Base-by-base conservation (phyloP, 2,888 invertebrate genomes). In the Xiphydria camelus region DNA sequence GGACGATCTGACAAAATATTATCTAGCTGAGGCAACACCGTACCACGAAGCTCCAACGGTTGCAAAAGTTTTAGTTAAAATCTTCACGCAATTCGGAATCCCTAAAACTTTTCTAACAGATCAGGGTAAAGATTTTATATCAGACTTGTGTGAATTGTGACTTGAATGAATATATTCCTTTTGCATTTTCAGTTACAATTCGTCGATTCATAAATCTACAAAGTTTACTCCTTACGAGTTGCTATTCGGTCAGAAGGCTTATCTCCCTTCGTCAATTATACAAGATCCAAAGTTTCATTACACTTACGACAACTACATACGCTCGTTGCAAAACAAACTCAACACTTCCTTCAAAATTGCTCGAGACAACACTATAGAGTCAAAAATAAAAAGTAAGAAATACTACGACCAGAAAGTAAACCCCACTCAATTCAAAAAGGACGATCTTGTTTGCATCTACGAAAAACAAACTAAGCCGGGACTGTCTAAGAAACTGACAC, bases 221-320 rank as follows among this genome's bases (percentile, higher is more conserved):
- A 51, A 61, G 6, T 67, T 54, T 23, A 57, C 66, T 1, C 71
- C 70, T 3, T 67, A 59, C 29, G 73, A 73, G 53, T 41, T 72
- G 22, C 0, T 72, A 4, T 74, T 68, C 44, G 71, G 68, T 4
- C 42, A 60, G 29, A 70, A 70, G 52, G 55, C 70, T 1, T 48
- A n/a, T 7, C 49, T 46, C 10, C 46, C 46, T 18, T 51, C 52
- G 41, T 51, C 49, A 38, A 47, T 70, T 22, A 49, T 45, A 7
- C 49, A 53, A 47, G 41, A 58, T 51, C 57, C 61, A 7, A 55
- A 66, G 48, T 70, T n/a, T 66, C 70, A 4, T 14, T 2, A 31
- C 39, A 55, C 55, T n/a, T 65, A 62, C 35, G 62, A 65, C 20
- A 46, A 59, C 44, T 63, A 57, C 29, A 18, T 47, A 4, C 31